phyloP scores from a whole-genome alignment of 2,113 vertebrate species.

The Blennius ocellaris region DNA sequence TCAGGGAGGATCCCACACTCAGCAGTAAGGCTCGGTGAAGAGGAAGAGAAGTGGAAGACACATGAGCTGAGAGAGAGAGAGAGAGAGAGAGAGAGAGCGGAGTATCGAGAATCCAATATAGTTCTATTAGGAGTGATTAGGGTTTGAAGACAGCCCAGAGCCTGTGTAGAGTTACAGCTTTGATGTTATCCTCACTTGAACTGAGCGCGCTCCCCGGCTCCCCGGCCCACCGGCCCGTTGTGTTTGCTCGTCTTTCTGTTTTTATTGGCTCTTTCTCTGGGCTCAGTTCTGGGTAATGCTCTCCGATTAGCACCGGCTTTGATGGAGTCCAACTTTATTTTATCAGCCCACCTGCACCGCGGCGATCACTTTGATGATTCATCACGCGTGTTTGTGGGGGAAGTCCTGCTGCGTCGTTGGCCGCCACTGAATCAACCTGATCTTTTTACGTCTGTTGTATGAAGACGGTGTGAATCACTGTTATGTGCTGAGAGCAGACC shows the following conservation, averaged over 20 bases:
- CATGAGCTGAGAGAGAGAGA: constrained; percentile 37
- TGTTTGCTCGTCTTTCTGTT: constrained; percentile 4
- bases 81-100: constrained; percentile 25
- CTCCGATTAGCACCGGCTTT: background rate
- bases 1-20: background rate
- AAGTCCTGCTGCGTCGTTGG: background rate
- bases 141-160: constrained; percentile 35
- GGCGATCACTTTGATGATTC: background rate
- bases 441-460: no score
- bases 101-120: constrained; percentile 32
- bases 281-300: constrained; percentile 4
- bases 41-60: constrained; percentile 20
- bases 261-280: background rate
- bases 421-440: background rate
- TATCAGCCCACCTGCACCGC: background rate
- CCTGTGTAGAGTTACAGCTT: constrained; percentile 28
- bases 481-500: no score
- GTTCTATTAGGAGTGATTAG: constrained; percentile 51
- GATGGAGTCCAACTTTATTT: background rate
- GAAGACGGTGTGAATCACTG: no score
- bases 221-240: constrained; percentile 16
- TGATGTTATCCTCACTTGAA: constrained; percentile 46
- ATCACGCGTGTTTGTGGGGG: background rate
- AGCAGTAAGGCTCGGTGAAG: background rate
- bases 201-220: constrained; percentile 27